A percentile compares a stretch with the other conserved stretches of the same genome.
Conservation (phyloP, 2,113 vertebrate genomes). For the Anoplopoma fimbria region DNA sequence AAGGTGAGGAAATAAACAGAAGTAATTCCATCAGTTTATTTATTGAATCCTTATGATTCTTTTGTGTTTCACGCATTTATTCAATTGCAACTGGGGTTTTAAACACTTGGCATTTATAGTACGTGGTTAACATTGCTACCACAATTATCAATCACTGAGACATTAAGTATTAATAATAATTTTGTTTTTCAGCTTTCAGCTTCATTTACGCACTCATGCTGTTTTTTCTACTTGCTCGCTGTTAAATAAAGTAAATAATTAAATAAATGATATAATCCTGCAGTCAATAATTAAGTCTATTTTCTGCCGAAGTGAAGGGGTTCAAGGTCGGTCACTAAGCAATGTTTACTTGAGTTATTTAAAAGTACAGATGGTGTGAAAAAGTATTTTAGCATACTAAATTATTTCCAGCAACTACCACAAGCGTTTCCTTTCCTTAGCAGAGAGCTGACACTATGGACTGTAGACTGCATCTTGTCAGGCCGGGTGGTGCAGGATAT, state of each 20-base stretch:
- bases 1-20: not conserved
- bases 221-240: not conserved
- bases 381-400: not conserved
- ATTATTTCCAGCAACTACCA: not conserved
- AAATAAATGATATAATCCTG: not conserved
- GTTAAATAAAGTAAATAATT: not conserved
- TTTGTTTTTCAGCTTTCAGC: not conserved
- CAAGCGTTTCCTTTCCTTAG: not conserved
- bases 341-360: not conserved
- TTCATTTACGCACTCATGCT: not conserved
- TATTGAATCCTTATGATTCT: not conserved
- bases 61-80: not conserved
- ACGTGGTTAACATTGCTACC: not conserved
- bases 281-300: not conserved
- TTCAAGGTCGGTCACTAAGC: not conserved
- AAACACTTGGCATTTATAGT: not conserved
- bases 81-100: not conserved
- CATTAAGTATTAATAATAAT: not conserved
- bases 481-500: not conserved
- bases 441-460: not conserved
- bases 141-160: not conserved
- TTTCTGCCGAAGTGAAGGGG: not conserved
- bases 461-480: not conserved
- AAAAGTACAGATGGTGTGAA: not conserved
- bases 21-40: not conserved